These are phyloP conservation scores for Mastomys coucha DNA, from an alignment of 2,113 vertebrate genomes.

Conservation along the genomic window DNA sequence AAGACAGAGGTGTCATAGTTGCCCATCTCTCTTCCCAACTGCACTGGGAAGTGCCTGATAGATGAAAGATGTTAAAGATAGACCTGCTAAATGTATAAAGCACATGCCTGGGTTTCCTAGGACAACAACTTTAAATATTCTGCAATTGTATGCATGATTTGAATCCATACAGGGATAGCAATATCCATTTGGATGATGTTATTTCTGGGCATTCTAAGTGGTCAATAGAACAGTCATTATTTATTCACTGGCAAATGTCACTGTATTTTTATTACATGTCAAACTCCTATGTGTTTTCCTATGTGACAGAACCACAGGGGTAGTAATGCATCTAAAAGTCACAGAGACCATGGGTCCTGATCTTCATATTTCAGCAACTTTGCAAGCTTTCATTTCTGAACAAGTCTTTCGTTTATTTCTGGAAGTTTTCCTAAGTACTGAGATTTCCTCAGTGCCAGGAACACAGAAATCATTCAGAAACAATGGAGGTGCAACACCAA, in stretches of 20 bases:
- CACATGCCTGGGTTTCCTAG: neutral
- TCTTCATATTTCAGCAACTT: constrained; percentile 14
- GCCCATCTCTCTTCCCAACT: neutral
- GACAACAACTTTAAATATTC: constrained; percentile 4
- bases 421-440: neutral
- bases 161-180: neutral
- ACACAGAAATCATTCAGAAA: constrained; percentile 5
- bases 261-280: neutral
- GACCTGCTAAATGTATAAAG: neutral
- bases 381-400: neutral
- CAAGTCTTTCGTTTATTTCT: constrained; percentile 4
- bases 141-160: neutral
- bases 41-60: neutral
- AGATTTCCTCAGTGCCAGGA: neutral
- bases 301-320: neutral
- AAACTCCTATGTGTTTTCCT: neutral
- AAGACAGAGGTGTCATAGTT: neutral
- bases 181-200: neutral
- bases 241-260: neutral
- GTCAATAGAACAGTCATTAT: neutral
- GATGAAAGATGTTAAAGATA: neutral
- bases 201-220: neutral
- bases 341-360: neutral
- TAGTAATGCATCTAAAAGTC: neutral
- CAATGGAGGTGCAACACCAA: neutral